Base-by-base conservation (phyloP, 2,797 vertebrate species). In the Brotogeris chrysoptera region DNA sequence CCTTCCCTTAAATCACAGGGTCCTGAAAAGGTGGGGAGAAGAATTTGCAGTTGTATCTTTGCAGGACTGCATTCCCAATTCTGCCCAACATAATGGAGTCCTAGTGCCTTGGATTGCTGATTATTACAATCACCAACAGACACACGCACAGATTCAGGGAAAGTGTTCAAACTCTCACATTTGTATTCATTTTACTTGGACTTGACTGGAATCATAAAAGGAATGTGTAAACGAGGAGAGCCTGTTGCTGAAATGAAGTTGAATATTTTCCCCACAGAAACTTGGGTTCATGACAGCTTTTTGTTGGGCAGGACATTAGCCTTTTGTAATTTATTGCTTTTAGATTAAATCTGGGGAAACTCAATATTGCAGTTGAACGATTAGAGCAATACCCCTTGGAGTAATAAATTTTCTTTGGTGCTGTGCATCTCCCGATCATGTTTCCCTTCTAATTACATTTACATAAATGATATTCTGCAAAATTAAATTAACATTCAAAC, bases 301-400 rank as follows among this genome's bases (percentile, higher is more conserved):
- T 97, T 98, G 98, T 98, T 97, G 98, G 97, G 97, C 97, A 98
- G 97, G 98, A 97, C 97, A 98, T 98, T 98, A 98, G 98, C 98
- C 98, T 98, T 98, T 98, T 98, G 98, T 99, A 99, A 99, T 99
- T 99, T 99, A 99, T 99, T 98, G 98, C 97, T 95, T 98, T 99
- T 98, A 99, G 98, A 99, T 99, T 99, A 99, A 99, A 99, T 99
- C 98, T 98, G 97, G 97, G 97, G 98, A 98, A 99, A 99, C 98
- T 98, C 98, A 98, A 99, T 99, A 99, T 98, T 99, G 99, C 99
- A 99, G 99, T 99, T 99, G 98, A 99, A 99, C 99, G 99, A 99
- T 99, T 99, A 99, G 98, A 98, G 98, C 98, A 98, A 98, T 98
- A 98, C 98, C 98, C 98, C 98, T 99, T 39, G 96, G 98, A 98